These are phyloP conservation scores for Cyanoramphus novaezelandiae DNA, from an alignment of 2,113 vertebrate species.

Conservation along the genomic window DNA sequence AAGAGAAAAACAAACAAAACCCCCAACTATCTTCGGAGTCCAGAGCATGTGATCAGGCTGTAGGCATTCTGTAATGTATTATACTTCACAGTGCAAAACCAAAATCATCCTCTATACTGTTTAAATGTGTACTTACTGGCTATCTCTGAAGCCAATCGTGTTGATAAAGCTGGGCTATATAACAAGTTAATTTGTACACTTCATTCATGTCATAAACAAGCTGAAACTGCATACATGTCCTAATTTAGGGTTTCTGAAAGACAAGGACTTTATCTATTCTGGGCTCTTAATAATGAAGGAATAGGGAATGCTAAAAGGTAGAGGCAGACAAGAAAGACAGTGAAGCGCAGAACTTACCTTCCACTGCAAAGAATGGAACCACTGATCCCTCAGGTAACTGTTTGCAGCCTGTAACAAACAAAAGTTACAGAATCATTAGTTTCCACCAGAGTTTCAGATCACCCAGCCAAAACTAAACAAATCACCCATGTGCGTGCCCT, in stretches of 20 bases:
- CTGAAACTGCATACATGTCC: neutral
- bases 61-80: neutral
- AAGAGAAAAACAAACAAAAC: neutral
- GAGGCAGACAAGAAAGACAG: neutral
- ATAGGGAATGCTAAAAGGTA: neutral
- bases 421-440: slow-evolving; percentile 17
- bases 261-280: neutral
- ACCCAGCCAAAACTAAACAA: neutral
- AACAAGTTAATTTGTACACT: neutral
- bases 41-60: neutral
- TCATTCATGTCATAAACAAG: neutral
- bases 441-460: neutral
- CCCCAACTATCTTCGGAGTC: neutral
- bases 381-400: slow-evolving; percentile 98
- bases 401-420: slow-evolving; percentile 89
- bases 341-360: slow-evolving; percentile 82
- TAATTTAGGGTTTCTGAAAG: neutral
- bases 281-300: neutral
- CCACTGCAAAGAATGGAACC: slow-evolving; percentile 99
- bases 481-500: neutral
- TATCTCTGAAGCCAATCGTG: neutral
- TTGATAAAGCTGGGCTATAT: neutral
- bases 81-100: neutral
- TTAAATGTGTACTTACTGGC: neutral
- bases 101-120: neutral